Evolutionary conservation across 2,113 vertebrate species (phyloP).

Genomic region (Ramphastos sulfuratus): DNA sequence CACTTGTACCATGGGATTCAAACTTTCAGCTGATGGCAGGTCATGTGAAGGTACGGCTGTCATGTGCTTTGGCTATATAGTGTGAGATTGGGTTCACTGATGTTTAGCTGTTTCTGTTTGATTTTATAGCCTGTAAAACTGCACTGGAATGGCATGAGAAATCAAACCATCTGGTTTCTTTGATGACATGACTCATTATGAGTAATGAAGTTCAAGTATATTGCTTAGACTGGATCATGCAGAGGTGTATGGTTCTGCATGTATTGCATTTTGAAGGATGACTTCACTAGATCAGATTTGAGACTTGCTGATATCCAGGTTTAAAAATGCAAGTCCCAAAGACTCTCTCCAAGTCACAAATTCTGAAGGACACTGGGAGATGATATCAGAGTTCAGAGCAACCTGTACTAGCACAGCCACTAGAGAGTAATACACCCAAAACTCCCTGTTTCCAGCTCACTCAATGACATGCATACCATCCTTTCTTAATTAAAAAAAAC

Average conservation of each 20-base stretch:
- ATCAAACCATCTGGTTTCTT: not conserved
- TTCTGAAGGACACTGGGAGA: not conserved
- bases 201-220: not conserved
- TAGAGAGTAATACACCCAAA: not conserved
- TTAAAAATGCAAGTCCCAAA: not conserved
- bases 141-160: not conserved
- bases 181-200: not conserved
- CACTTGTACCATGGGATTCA: slow-evolving; percentile 92
- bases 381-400: not conserved
- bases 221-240: not conserved
- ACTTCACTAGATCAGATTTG: not conserved
- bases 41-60: slow-evolving; percentile 87
- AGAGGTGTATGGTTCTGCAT: not conserved
- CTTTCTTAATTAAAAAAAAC: not conserved
- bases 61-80: not conserved
- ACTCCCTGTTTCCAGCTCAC: not conserved
- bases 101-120: not conserved
- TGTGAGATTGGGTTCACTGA: not conserved
- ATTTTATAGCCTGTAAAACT: not conserved
- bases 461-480: not conserved
- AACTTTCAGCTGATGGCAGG: slow-evolving; percentile 82
- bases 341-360: not conserved
- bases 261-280: not conserved
- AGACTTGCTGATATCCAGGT: not conserved
- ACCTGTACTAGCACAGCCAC: not conserved